A percentile compares a stretch with the other conserved stretches of the same genome.
These are phyloP conservation scores for Oncorhynchus mykiss DNA, from an alignment of 2,113 vertebrate genomes.

Conservation along the genomic window DNA sequence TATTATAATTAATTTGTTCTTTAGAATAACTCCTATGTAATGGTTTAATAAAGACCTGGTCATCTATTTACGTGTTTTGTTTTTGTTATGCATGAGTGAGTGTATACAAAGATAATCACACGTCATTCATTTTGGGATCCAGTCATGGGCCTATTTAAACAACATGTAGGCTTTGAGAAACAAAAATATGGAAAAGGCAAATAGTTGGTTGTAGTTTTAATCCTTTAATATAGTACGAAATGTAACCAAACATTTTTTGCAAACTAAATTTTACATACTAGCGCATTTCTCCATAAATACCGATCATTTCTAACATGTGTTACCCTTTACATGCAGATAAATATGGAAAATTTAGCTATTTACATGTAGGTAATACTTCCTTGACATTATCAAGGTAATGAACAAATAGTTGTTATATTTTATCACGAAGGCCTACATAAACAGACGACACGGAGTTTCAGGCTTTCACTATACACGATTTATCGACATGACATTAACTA, in stretches of 20 bases:
- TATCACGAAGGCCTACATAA: constrained; percentile 93
- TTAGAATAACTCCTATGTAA: not conserved
- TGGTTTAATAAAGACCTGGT: not conserved
- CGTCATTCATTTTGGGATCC: constrained; percentile 37
- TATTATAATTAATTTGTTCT: not conserved
- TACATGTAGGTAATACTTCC: constrained; percentile 87
- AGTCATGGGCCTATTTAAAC: constrained; percentile 20
- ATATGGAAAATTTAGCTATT: constrained; percentile 99
- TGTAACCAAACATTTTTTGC: constrained; percentile 99
- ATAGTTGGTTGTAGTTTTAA: constrained; percentile 86
- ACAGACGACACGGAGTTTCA: constrained; percentile 99
- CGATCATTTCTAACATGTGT: constrained; percentile 99
- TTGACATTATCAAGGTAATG: constrained; percentile 95
- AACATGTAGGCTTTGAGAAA: constrained; percentile 56
- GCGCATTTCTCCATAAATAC: constrained; percentile 99
- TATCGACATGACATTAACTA: constrained; percentile 99
- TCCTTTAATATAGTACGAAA: constrained; percentile 99
- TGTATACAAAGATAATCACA: not conserved
- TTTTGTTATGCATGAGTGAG: not conserved
- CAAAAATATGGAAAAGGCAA: constrained; percentile 87
- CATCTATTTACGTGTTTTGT: not conserved
- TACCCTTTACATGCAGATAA: constrained; percentile 99
- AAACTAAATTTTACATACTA: constrained; percentile 99
- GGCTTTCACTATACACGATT: constrained; percentile 98
- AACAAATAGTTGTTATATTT: constrained; percentile 92